Evolutionary conservation across 1,140 invertebrate species (phyloP).

Genomic region (Lamellibrachia luymesi): DNA sequence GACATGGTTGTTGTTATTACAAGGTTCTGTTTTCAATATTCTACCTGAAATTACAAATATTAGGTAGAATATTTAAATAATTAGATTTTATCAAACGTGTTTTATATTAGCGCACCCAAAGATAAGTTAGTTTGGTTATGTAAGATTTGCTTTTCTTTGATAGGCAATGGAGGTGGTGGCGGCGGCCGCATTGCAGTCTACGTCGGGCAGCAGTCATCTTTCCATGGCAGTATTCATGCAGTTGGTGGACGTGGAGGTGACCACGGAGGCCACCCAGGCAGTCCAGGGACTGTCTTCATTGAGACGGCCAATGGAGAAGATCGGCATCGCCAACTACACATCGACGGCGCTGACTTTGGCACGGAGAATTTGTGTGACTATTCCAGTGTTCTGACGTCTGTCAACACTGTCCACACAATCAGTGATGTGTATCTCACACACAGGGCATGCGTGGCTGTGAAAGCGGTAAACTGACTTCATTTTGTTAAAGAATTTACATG

Average conservation of each 20-base stretch:
- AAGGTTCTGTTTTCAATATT: no score
- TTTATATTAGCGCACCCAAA: no score
- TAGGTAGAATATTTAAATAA: no score
- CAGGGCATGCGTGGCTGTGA: not conserved
- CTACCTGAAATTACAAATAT: no score
- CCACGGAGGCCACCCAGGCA: conserved; percentile 26
- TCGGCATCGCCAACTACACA: conserved; percentile 29
- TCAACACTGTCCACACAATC: not conserved
- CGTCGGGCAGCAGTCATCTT: conserved; percentile 29
- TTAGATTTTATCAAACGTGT: no score
- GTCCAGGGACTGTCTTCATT: conserved; percentile 42
- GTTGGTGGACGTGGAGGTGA: not conserved
- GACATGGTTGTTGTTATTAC: not conserved
- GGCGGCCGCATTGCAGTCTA: conserved; percentile 38
- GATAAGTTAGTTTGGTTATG: not conserved
- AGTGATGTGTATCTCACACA: not conserved
- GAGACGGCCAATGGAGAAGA: conserved; percentile 30
- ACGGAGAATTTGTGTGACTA: not conserved
- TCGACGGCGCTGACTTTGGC: conserved; percentile 25
- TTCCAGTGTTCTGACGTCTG: not conserved
- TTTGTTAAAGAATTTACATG: not conserved
- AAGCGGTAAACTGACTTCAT: not conserved
- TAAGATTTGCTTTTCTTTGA: not conserved
- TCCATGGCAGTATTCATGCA: not conserved
- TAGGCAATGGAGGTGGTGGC: conserved; percentile 40